These are phyloP conservation scores for Leucophenga maculata DNA, from an alignment of 2,888 invertebrate species.

Conservation along the genomic window DNA sequence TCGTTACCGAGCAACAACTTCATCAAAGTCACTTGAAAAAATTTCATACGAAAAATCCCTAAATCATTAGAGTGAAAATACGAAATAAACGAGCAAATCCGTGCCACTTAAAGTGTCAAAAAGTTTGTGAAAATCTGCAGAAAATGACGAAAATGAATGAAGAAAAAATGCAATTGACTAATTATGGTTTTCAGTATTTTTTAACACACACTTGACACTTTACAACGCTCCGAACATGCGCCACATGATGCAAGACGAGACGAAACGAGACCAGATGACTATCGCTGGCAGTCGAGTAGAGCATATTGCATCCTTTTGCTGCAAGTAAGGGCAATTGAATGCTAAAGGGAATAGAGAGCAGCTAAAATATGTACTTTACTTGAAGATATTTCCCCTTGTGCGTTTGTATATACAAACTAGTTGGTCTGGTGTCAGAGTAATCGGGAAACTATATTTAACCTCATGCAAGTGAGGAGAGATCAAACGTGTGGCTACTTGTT, in stretches of 20 bases:
- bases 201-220: constrained; percentile 37
- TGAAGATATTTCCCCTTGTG: constrained; percentile 1
- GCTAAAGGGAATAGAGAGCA: neutral
- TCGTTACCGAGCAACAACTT: too few relatives aligned
- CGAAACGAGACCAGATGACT: neutral
- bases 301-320: constrained; percentile 12
- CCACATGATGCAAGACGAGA: constrained; percentile 20
- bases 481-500: constrained; percentile 10
- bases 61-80: neutral
- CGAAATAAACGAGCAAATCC: neutral
- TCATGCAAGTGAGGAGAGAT: constrained; percentile 17
- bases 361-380: constrained; percentile 17
- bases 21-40: constrained; percentile 8
- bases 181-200: constrained; percentile 30
- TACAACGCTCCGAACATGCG: constrained; percentile 18
- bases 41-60: neutral
- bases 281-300: neutral
- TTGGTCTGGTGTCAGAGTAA: neutral
- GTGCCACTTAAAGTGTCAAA: constrained; percentile 24
- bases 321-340: neutral
- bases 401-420: neutral
- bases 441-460: constrained; percentile 29
- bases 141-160: neutral
- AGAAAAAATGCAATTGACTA: constrained; percentile 27
- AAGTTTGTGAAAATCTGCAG: constrained; percentile 5